phyloP scores from a whole-genome alignment of 2,113 vertebrate genomes.

The Aphelocoma coerulescens region DNA sequence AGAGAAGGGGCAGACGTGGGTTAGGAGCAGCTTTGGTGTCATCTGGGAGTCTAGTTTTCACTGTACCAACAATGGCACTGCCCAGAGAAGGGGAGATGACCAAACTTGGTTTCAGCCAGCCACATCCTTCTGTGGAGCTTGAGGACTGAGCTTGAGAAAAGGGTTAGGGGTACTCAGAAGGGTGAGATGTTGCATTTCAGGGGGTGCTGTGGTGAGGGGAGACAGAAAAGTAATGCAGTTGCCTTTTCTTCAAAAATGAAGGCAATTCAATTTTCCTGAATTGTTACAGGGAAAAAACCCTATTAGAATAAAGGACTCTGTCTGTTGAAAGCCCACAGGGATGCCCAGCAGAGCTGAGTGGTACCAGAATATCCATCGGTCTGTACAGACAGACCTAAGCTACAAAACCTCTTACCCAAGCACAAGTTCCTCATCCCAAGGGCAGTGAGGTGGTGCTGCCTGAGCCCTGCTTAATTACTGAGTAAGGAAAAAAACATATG shows the following conservation, averaged over 20 bases:
- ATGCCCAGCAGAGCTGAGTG: neutral
- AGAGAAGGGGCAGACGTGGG: neutral
- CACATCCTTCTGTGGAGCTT: fast-evolving
- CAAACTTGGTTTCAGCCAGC: neutral
- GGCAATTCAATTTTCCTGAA: neutral
- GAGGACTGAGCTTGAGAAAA: neutral
- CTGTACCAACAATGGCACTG: neutral
- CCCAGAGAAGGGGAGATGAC: neutral
- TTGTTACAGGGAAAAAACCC: fast-evolving
- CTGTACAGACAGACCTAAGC: neutral
- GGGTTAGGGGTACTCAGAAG: neutral
- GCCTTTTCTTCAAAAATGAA: neutral
- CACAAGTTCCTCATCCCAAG: neutral
- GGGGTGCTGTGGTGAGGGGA: neutral
- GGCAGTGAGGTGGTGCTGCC: neutral
- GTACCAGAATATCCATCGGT: neutral
- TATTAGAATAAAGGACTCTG: neutral
- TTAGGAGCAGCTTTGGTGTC: neutral
- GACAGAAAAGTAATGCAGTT: neutral
- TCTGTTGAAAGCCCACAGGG: neutral
- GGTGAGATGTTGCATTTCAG: neutral
- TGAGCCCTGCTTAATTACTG: neutral
- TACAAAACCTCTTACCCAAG: neutral
- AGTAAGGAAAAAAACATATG: conserved; percentile 3
- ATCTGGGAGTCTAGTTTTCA: neutral